These are phyloP conservation scores for Selenia dentaria DNA, from an alignment of 2,888 invertebrate species.

Conservation along the genomic window DNA sequence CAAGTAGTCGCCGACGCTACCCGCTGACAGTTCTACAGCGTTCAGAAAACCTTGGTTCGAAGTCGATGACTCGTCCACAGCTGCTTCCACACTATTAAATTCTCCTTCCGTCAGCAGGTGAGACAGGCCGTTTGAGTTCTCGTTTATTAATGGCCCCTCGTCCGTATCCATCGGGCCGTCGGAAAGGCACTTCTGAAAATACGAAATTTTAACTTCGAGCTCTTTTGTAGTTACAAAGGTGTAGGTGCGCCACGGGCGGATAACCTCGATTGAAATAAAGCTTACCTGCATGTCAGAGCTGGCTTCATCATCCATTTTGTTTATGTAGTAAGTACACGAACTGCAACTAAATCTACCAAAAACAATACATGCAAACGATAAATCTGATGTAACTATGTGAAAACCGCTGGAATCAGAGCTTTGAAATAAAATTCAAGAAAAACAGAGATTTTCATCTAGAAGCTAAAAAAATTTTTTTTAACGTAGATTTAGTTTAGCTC, in stretches of 20 bases:
- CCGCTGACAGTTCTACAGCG: constrained; percentile 75
- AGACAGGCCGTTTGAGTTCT: constrained; percentile 76
- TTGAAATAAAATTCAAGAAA: too few species aligned
- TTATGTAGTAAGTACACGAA: too few species aligned
- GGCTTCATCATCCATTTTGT: constrained; percentile 60
- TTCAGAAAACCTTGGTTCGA: constrained; percentile 78
- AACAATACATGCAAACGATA: too few species aligned
- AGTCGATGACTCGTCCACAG: constrained; percentile 72
- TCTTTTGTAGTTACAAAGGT: too few species aligned
- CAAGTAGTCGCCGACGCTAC: constrained; percentile 76
- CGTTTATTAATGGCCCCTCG: constrained; percentile 74
- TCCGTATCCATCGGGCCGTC: constrained; percentile 75
- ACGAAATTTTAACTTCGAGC: constrained; percentile 2
- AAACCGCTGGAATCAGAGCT: too few species aligned
- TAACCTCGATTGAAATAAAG: too few species aligned
- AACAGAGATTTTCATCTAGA: too few species aligned
- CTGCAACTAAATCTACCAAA: too few species aligned
- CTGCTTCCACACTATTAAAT: constrained; percentile 75
- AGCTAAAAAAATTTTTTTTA: too few species aligned
- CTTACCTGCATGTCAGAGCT: constrained; percentile 73
- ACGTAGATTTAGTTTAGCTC: too few species aligned
- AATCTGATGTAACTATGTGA: too few species aligned
- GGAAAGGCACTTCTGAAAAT: constrained; percentile 68
- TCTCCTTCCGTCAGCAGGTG: constrained; percentile 76
- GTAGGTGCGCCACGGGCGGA: too few species aligned